Percentiles rank a stretch among this genome's conserved stretches.
Conservation (phyloP, 1,140 invertebrate genomes). For the Drosophila pruinosa region DNA sequence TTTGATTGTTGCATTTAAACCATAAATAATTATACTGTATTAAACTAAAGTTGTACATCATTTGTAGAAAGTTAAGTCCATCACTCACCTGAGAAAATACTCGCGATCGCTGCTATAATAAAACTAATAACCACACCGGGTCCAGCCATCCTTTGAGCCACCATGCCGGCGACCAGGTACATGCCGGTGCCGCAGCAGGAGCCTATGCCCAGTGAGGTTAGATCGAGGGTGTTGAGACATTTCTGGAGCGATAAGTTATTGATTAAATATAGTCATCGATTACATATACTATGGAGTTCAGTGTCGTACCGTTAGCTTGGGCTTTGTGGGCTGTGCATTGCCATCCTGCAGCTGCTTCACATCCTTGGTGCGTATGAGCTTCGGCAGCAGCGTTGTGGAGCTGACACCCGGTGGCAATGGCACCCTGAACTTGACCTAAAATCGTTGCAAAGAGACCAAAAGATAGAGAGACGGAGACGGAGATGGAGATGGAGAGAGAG, state of each 20-base stretch:
- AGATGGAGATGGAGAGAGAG: background rate
- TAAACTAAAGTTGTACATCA: too few relatives aligned
- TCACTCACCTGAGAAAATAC: conserved; percentile 93
- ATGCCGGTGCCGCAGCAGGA: conserved; percentile 97
- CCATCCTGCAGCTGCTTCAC: conserved; percentile 85
- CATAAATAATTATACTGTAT: too few relatives aligned
- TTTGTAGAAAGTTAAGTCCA: too few relatives aligned
- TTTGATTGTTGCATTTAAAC: too few relatives aligned
- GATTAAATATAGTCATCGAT: background rate
- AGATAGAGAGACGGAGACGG: background rate
- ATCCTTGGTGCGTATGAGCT: conserved; percentile 91
- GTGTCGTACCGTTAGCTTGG: conserved; percentile 87
- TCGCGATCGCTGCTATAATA: conserved; percentile 94
- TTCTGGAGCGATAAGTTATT: conserved; percentile 86
- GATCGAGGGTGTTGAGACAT: conserved; percentile 94
- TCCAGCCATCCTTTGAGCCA: conserved; percentile 92
- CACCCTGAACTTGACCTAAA: conserved; percentile 81
- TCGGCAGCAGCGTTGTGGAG: conserved; percentile 87
- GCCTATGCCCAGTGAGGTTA: conserved; percentile 95
- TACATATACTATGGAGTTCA: background rate
- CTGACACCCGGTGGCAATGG: conserved; percentile 79
- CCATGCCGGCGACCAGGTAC: conserved; percentile 96
- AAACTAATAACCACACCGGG: conserved; percentile 94
- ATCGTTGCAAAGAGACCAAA: background rate
- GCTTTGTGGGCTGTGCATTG: conserved; percentile 85